phyloP scores from a whole-genome alignment of 1,140 invertebrate species.

The Pseudomyrmex concolor region DNA sequence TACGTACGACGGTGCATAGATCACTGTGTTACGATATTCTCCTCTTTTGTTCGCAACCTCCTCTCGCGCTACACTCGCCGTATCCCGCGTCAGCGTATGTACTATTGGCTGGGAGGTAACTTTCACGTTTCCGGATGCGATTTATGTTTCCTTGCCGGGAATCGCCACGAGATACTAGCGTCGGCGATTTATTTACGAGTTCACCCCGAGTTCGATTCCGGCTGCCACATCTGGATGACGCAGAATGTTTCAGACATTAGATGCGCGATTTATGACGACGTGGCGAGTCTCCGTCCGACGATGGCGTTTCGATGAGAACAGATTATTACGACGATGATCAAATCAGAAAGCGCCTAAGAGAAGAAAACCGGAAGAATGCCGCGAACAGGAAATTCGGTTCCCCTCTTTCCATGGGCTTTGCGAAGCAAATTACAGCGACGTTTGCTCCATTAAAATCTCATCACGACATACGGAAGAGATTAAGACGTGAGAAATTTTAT shows the following conservation, averaged over 20 bases:
- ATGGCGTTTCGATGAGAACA: neutral
- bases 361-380: neutral
- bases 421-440: too few species aligned
- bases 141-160: conserved; percentile 24
- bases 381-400: neutral
- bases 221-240: neutral
- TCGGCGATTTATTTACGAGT: conserved; percentile 44
- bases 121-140: neutral
- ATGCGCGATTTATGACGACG: conserved; percentile 15
- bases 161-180: conserved; percentile 18
- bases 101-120: neutral
- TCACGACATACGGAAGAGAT: neutral
- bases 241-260: conserved; percentile 13
- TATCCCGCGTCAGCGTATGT: neutral
- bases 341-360: neutral
- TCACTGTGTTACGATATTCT: conserved; percentile 1
- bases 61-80: neutral
- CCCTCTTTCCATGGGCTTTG: too few species aligned
- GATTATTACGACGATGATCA: conserved; percentile 4
- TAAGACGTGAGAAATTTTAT: conserved; percentile 15
- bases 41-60: conserved; percentile 10
- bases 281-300: neutral
- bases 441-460: conserved; percentile 18
- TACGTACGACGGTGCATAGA: neutral
- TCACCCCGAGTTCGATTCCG: conserved; percentile 4